Evolutionary conservation across 1,140 invertebrate genomes (phyloP), one percentile per base, ranked within the genome.

Genomic region (Belonocnema kinseyi): DNA sequence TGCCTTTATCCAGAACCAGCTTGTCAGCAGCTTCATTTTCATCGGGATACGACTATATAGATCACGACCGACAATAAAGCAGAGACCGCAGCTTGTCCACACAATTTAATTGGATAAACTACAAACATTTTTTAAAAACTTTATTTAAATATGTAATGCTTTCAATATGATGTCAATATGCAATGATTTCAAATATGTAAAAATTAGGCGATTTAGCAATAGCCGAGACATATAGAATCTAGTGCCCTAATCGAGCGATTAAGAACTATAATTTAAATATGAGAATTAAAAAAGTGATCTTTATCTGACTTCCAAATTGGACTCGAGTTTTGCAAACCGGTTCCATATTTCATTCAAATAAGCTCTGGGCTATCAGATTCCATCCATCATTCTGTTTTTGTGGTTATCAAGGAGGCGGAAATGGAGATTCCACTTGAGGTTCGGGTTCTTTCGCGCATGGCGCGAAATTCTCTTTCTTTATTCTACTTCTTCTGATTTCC

Each of bases 341-440:
- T 66, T 66, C 61, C 33, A 66, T 66, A 66, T 66, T 66, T 66
- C 61, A 66, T 66, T 66, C 14, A 66, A 66, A 33, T 26, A 66
- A 66, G 46, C 33, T 40, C 61, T 66, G 61, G 40, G 26, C 61
- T 66, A 66, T 66, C 61, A 66, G 61, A 66, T 66, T 66, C 40
- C 61, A 66, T 66, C 61, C 61, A 66, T 66, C 61, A 66, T 66
- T 40, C 61, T 46, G 61, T 66, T 66, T 66, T 66, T 66, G 56
- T 33, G 70, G 21, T 52, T 75, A 26, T 61, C 50, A 76, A 75
- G 73, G 74, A 74, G 54, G 51, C 79, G 79, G 79, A 81, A 81
- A 81, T 77, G 79, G 76, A 80, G 79, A 77, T 80, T 70, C 75
- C 79, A 77, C 73, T 76, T 77, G 46, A 52, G 26, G 19, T 72